These are phyloP conservation scores for Nycticebus coucang DNA, from an alignment of 2,113 vertebrate genomes.

Conservation along the genomic window DNA sequence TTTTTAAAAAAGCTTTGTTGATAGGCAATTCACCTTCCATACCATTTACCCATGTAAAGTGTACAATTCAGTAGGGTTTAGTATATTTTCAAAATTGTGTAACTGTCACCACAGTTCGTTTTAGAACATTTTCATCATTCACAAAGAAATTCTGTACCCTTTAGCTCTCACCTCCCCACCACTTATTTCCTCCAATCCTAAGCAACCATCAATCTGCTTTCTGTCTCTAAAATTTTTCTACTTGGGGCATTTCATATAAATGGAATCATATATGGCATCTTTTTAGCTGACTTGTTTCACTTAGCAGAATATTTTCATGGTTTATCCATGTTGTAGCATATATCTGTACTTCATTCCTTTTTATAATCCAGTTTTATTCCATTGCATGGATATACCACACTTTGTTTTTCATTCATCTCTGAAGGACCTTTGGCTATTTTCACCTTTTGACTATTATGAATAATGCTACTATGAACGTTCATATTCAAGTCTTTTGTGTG, in stretches of 20 bases:
- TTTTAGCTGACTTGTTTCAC: not conserved
- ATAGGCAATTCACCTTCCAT: not conserved
- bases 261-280: not conserved
- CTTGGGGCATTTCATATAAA: not conserved
- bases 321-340: not conserved
- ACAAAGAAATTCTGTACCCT: not conserved
- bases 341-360: not conserved
- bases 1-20: not conserved
- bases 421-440: not conserved
- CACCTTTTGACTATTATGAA: not conserved
- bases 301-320: not conserved
- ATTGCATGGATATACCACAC: not conserved
- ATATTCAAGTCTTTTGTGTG: not conserved
- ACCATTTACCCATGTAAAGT: not conserved
- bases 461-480: not conserved
- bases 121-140: not conserved
- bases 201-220: not conserved
- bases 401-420: not conserved
- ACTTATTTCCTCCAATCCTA: not conserved
- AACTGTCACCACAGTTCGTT: not conserved
- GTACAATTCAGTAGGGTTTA: rapidly evolving
- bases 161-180: not conserved
- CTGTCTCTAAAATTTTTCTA: not conserved
- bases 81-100: not conserved
- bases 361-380: not conserved